phyloP scores from a whole-genome alignment of 2,113 vertebrate species.

The Trachemys scripta region DNA sequence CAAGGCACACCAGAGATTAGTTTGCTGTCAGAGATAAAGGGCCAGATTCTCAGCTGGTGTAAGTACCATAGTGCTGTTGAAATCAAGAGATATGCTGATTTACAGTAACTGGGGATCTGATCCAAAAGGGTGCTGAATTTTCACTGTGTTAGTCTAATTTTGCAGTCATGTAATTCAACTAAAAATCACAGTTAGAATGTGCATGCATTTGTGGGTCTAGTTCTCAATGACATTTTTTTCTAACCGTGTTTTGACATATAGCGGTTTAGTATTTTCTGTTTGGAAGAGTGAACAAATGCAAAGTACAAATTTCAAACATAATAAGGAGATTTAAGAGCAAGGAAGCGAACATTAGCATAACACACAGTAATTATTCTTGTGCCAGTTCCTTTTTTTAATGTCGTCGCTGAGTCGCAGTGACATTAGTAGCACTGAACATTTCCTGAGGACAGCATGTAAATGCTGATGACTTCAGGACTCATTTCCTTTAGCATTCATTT shows the following conservation, averaged over 20 bases:
- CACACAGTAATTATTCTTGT: neutral
- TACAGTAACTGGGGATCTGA: conserved; percentile 4
- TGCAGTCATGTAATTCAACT: neutral
- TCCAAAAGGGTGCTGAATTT: conserved; percentile 20
- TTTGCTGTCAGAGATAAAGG: neutral
- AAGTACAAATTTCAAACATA: neutral
- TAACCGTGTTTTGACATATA: neutral
- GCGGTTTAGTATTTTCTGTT: neutral
- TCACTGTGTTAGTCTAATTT: neutral
- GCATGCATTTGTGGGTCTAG: neutral
- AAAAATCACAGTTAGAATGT: neutral
- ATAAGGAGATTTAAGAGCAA: conserved; percentile 22
- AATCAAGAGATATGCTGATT: neutral
- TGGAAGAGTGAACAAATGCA: neutral
- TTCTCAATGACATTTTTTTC: neutral
- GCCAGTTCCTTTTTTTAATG: neutral
- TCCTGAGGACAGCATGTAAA: conserved; percentile 4
- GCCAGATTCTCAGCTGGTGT: neutral
- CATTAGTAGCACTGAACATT: neutral
- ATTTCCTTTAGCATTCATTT: neutral
- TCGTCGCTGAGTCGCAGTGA: neutral
- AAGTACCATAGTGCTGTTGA: neutral
- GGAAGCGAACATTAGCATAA: conserved; percentile 9
- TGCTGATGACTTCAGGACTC: neutral
- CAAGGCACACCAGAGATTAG: neutral